A percentile compares a stretch with the other conserved stretches of the same genome.
These are phyloP conservation scores for Pissodes strobi DNA, from an alignment of 1,140 invertebrate genomes.

Conservation along the genomic window DNA sequence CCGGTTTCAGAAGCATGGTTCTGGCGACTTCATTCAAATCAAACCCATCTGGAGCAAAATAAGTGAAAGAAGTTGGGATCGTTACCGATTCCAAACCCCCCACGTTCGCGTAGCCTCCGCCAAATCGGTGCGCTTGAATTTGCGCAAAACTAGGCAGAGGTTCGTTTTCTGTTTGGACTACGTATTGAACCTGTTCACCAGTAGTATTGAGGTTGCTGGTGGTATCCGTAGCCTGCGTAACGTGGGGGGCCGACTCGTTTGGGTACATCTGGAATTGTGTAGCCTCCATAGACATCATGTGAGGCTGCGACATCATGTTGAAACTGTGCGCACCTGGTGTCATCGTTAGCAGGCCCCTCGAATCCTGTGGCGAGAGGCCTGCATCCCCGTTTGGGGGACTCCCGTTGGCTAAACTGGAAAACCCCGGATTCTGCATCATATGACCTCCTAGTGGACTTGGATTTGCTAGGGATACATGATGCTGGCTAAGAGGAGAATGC, in stretches of 20 bases:
- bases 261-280: no score
- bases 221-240: conserved; percentile 70
- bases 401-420: no score
- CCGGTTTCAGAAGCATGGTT: conserved; percentile 6
- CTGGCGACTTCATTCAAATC: conserved; percentile 33
- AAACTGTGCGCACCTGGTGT: no score
- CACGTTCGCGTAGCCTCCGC: conserved; percentile 66
- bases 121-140: conserved; percentile 63
- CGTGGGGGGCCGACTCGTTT: conserved; percentile 75
- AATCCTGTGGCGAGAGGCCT: no score
- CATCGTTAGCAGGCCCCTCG: no score
- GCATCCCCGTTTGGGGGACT: no score
- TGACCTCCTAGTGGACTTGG: no score
- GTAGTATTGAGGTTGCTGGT: conserved; percentile 72
- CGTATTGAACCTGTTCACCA: conserved; percentile 62
- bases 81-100: conserved; percentile 69
- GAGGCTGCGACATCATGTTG: no score
- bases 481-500: no score
- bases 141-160: conserved; percentile 68
- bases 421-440: no score
- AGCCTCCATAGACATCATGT: no score
- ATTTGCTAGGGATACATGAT: no score
- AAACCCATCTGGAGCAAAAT: conserved; percentile 25
- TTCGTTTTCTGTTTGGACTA: conserved; percentile 45
- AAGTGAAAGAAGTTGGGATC: conserved; percentile 51